Conservation (phyloP, 2,888 invertebrate species). For the Scaptomyza reducta region DNA sequence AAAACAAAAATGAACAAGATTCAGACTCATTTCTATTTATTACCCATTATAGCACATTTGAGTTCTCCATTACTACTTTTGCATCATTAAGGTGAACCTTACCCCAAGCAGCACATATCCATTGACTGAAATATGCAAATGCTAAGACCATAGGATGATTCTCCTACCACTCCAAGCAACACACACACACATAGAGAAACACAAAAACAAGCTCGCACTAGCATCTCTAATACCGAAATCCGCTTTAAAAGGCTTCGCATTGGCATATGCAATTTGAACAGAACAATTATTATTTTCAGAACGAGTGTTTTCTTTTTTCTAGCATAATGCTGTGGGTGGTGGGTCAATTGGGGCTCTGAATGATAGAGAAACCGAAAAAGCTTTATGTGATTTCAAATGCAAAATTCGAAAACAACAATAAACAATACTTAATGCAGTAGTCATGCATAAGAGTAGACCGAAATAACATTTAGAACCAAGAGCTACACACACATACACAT, state of each 20-base stretch:
- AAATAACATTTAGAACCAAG: slow-evolving; percentile 27
- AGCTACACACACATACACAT: slow-evolving; percentile 11
- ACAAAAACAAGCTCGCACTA: slow-evolving; percentile 24
- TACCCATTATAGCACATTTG: background rate
- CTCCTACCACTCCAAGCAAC: background rate
- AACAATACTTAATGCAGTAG: slow-evolving; percentile 46
- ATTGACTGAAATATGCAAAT: slow-evolving; percentile 46
- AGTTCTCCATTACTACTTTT: background rate
- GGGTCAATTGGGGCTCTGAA: slow-evolving; percentile 11
- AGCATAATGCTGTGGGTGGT: slow-evolving; percentile 45
- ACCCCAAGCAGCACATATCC: slow-evolving; percentile 1
- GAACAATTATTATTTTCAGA: slow-evolving; percentile 73
- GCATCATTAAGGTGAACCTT: background rate
- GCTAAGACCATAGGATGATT: slow-evolving; percentile 12
- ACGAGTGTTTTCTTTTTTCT: slow-evolving; percentile 47
- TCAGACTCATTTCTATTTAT: background rate
- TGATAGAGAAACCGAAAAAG: slow-evolving; percentile 30
- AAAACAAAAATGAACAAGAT: background rate
- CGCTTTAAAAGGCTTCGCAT: slow-evolving; percentile 58
- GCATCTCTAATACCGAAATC: slow-evolving; percentile 63
- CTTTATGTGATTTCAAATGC: slow-evolving; percentile 55
- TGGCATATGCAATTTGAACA: slow-evolving; percentile 54
- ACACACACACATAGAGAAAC: slow-evolving; percentile 1
- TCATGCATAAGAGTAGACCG: slow-evolving; percentile 5
- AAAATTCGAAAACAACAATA: slow-evolving; percentile 33